Evolutionary conservation across 2,797 vertebrate species (phyloP), one percentile per base, ranked within the genome.

Genomic region (Chiropotes sagulatus): DNA sequence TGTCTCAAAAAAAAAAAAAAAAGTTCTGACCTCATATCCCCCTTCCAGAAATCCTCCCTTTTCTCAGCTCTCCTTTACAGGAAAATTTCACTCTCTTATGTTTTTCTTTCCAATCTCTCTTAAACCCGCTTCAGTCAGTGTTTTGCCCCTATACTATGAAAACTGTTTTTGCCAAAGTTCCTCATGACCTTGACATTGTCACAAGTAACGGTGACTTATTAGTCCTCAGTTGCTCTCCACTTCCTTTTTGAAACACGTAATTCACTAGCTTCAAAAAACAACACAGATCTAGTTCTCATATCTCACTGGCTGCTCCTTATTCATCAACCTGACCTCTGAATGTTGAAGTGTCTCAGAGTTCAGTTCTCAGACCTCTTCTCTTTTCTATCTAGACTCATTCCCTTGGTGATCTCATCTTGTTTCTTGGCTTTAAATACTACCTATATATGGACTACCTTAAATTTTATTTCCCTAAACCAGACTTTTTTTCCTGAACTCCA

Each of bases 391-490:
- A 78, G 67, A 81, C 33, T 89, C n/a, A 72, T 50, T 81, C 46
- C 50, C 52, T 89, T 87, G 39, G 52, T 82, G 67, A 90, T 33
- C n/a, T 81, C 64, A 52, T 81, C 52, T 54, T 87, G 81, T 41
- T 52, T 96, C 44, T 70, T 94, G 57, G 36, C 24, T 82, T 94
- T 92, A 93, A 96, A 93, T 80, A 57, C 15, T 36, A 93, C 19
- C 78, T 46, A 73, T 12, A 83, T 13, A 64, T 33, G 33, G 36
- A 57, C n/a, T n/a, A 81, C 4, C 58, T 9, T 89, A 94, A 70
- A 88, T 88, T 75, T 88, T 88, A 82, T n/a, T 93, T 94, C 36
- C 54, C 48, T 82, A 88, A 20, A 85, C 30, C 61, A 70, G 36
- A 84, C 7, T 67, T 22, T 61, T 83, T 80, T 84, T 92, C 30